Evolutionary conservation across 2,888 invertebrate species (phyloP), one percentile per base, ranked within the genome.

Genomic region (Microctonus aethiopoides): DNA sequence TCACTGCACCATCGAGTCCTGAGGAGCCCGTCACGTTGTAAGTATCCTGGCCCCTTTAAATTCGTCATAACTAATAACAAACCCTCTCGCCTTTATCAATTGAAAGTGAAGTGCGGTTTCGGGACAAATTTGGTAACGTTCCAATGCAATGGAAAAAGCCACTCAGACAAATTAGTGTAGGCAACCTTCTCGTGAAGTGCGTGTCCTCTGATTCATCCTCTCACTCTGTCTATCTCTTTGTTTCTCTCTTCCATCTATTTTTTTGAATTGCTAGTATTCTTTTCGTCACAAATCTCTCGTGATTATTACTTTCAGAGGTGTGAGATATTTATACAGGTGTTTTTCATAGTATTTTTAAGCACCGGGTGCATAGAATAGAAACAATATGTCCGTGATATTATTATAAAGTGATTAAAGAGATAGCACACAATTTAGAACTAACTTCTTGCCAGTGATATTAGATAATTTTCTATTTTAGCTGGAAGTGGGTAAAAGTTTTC

Each of bases 1-100:
- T 84, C 60, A 79, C 83, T 67, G 81, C 84, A 67, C 86, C 86
- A 57, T 82, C 82, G 54, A 84, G 84, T 77, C 84, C 84, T 71
- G 86, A 86, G 74, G 86, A 86, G 76, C 86, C 86, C 68, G 81
- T 85, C 74, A 86, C 86, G 76, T 80, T 86, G 86, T 86, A 77
- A 86, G 86, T 84, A 80, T 10, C 52, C 32, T 16, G 34, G 24
- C 2, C 24, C 2, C 59, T 16, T 52, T 22, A 34, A n/a, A 39
- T 22, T n/a, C 10, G 6, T n/a, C 13, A 9, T 46, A 32, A n/a
- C 10, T 26, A 29, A 3, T 51, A 26, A 29, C 41, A n/a, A 54
- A 16, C 16, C 20, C 22, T n/a, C 10, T 22, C 24, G 13, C 32
- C 34, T 22, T 5, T 7, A 32, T 7, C 36, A 60, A 36, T 39